phyloP scores from a whole-genome alignment of 2,113 vertebrate species.

The Amphiprion ocellaris region DNA sequence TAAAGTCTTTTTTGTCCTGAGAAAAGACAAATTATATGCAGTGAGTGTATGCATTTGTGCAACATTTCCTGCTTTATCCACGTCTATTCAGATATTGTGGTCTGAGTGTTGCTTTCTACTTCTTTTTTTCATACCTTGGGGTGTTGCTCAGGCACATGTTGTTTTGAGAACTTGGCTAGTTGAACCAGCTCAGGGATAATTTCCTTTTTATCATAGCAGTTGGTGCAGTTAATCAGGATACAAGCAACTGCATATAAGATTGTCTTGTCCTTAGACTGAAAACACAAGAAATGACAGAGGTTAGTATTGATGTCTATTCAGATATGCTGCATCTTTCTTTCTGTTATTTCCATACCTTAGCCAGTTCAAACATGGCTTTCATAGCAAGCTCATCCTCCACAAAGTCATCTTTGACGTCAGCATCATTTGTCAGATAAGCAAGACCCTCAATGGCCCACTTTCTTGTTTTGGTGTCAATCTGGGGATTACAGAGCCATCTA shows the following conservation, averaged over 20 bases:
- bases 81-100: not conserved
- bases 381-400: constrained; percentile 93
- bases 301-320: constrained; percentile 4
- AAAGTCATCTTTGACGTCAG: constrained; percentile 98
- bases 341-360: constrained; percentile 85
- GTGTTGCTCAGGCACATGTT: constrained; percentile 96
- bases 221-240: constrained; percentile 95
- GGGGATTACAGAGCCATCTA: constrained; percentile 94
- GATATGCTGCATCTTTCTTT: not conserved
- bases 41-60: not conserved
- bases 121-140: constrained; percentile 87
- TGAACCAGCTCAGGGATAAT: constrained; percentile 96
- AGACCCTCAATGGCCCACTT: constrained; percentile 97
- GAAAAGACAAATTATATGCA: not conserved
- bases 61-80: not conserved
- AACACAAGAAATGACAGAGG: constrained; percentile 29
- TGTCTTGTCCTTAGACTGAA: constrained; percentile 94
- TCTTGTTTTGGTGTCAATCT: constrained; percentile 92
- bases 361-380: constrained; percentile 96
- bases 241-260: constrained; percentile 94
- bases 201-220: constrained; percentile 97
- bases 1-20: constrained; percentile 98
- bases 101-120: not conserved
- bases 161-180: constrained; percentile 97
- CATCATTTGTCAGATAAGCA: constrained; percentile 95